A percentile compares a stretch with the other conserved stretches of the same genome.
Conservation (phyloP, 2,113 vertebrate genomes). For the Chrysochloris asiatica region DNA sequence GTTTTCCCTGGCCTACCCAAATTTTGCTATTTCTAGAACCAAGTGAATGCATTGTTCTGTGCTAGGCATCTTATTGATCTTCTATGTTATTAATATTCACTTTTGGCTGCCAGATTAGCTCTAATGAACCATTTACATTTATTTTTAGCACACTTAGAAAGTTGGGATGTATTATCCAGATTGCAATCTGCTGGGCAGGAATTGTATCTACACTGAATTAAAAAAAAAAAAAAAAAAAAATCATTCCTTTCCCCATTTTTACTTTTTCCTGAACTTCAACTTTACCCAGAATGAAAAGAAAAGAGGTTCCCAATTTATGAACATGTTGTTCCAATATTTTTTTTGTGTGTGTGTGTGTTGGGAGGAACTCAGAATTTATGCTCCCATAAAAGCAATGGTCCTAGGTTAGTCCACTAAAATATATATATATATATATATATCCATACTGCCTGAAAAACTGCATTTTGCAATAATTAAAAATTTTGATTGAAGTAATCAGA, state of each 20-base stretch:
- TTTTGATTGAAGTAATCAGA: not conserved
- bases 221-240: too few relatives aligned
- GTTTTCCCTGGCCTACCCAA: conserved; percentile 8
- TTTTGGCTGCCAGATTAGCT: conserved; percentile 71
- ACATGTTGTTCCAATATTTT: not conserved
- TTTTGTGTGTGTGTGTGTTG: not conserved
- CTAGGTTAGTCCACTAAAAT: not conserved
- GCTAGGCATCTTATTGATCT: conserved; percentile 68
- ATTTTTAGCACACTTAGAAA: conserved; percentile 68
- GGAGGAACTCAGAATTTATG: not conserved
- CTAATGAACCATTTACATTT: conserved; percentile 61
- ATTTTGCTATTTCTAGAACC: conserved; percentile 57
- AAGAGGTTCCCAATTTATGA: not conserved
- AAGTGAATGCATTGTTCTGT: conserved; percentile 60
- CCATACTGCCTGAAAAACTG: not conserved
- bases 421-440: too few relatives aligned
- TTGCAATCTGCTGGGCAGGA: not conserved
- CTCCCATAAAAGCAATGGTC: not conserved
- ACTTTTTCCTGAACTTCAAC: not conserved
- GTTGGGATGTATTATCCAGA: conserved; percentile 25
- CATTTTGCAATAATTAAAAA: not conserved
- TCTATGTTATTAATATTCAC: conserved; percentile 71
- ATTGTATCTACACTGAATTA: not conserved
- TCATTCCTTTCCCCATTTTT: too few relatives aligned
- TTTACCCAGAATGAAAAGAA: conserved; percentile 1